These are phyloP conservation scores for Rhinoderma darwinii DNA, from an alignment of 2,113 vertebrate species.

Conservation along the genomic window DNA sequence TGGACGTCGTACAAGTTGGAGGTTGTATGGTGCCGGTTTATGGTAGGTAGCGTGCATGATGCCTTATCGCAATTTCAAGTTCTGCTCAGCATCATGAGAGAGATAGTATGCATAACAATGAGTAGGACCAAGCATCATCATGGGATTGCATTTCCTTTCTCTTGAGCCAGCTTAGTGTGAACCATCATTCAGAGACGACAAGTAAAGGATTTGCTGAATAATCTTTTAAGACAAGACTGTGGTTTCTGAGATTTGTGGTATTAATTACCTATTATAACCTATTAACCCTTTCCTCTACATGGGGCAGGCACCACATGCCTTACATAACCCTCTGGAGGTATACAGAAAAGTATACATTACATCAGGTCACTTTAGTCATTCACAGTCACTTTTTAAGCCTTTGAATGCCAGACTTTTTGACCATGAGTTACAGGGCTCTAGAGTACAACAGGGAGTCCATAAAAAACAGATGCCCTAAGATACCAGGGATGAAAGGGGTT, in stretches of 20 bases:
- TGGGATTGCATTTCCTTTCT: too few relatives aligned
- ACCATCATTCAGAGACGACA: neutral
- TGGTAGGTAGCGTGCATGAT: too few relatives aligned
- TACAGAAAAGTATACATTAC: neutral
- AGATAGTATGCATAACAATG: too few relatives aligned
- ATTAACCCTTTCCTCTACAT: neutral
- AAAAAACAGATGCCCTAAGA: neutral
- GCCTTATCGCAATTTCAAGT: too few relatives aligned
- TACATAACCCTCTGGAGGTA: neutral
- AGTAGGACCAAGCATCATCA: too few relatives aligned
- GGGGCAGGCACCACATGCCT: neutral
- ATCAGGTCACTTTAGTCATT: constrained; percentile 1
- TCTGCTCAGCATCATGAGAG: too few relatives aligned
- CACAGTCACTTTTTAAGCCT: constrained; percentile 2
- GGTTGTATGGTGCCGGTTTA: too few relatives aligned
- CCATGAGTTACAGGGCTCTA: neutral
- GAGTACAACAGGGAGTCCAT: neutral
- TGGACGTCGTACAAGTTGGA: too few relatives aligned
- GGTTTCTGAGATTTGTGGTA: neutral
- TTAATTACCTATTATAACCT: neutral
- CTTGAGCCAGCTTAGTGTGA: neutral
- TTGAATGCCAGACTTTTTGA: neutral
- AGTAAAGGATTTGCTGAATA: neutral
- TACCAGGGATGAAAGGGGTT: neutral
- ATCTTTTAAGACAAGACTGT: neutral